Evolutionary conservation across 2,113 vertebrate species (phyloP), one percentile per base, ranked within the genome.

Genomic region (Pangasianodon gigas): DNA sequence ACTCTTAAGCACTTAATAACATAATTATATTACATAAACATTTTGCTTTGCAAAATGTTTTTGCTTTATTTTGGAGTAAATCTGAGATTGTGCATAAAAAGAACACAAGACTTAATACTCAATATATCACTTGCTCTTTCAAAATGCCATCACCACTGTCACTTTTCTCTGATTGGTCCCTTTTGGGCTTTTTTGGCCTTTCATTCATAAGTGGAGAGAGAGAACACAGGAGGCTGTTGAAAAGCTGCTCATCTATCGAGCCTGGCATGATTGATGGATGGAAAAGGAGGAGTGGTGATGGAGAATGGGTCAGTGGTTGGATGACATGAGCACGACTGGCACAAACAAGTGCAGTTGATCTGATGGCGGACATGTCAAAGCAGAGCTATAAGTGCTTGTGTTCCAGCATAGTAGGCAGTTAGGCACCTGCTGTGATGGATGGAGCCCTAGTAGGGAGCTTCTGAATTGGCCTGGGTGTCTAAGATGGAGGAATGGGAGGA

Each of bases 331-430:
- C 85, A 69, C 69, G 93, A 56, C 91, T 84, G 90, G 91, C 54
- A 81, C 84, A 21, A 84, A 88, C 75, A 92, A 90, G 91, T 52
- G 89, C 24, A 89, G 51, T 67, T 88, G 83, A 41, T 79, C 71
- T 82, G 67, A 60, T 92, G 92, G 91, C 90, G 93, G 93, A 92
- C 92, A 93, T 95, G 93, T 95, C 94, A 95, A 92, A 92, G 94
- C 94, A 95, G 95, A 96, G 93, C 95, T 95, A 96, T 95, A 95
- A 21, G 93, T 91, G 87, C 93, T n/a, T 19, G 84, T 65, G 94
- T 94, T 95, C 93, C 93, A 94, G 90, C 93, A 91, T 87, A 87
- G 92, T 41, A 21, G 92, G 94, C 92, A 89, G 93, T 94, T 79
- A 89, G n/a, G 82, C 94, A 93, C 92, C 93, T 60, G 87, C 90